A percentile compares a stretch with the other conserved stretches of the same genome.
These are phyloP conservation scores for Phataginus tricuspis DNA, from an alignment of 2,797 vertebrate species.

Conservation along the genomic window DNA sequence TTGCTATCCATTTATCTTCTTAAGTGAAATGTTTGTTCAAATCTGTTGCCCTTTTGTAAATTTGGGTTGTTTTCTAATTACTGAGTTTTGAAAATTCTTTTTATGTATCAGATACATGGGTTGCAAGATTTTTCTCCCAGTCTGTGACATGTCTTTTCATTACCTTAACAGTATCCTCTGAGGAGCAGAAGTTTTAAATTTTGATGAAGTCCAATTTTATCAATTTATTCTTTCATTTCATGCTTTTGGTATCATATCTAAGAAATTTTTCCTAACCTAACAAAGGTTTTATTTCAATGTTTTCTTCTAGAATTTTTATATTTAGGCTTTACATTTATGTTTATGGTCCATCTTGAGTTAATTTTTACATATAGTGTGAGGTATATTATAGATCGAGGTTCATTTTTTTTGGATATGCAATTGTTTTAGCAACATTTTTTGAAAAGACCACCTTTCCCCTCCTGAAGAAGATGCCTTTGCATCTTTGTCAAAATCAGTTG, in stretches of 20 bases:
- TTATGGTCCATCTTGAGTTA: background rate
- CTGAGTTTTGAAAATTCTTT: background rate
- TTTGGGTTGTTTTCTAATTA: background rate
- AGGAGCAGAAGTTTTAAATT: slow-evolving; percentile 20
- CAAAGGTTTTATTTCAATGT: background rate
- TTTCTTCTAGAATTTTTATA: slow-evolving; percentile 12
- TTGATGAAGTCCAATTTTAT: slow-evolving; percentile 46
- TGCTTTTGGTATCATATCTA: background rate
- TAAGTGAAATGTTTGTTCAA: background rate
- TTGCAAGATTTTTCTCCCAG: background rate
- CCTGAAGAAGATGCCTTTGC: background rate
- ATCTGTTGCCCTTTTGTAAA: slow-evolving; percentile 24
- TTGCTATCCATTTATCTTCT: background rate
- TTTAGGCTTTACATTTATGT: slow-evolving; percentile 22
- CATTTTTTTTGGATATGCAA: background rate
- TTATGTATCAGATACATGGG: background rate
- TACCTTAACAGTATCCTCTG: background rate
- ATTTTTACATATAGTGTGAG: background rate
- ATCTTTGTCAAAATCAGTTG: background rate
- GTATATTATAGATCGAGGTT: background rate
- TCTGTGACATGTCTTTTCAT: background rate
- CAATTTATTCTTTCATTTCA: slow-evolving; percentile 18
- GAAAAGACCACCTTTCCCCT: background rate
- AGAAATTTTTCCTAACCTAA: background rate
- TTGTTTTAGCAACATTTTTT: slow-evolving; percentile 7